Percentiles rank a stretch among this genome's conserved stretches.
phyloP scores from a whole-genome alignment of 2,113 vertebrate genomes.

The Montifringilla adamsi region DNA sequence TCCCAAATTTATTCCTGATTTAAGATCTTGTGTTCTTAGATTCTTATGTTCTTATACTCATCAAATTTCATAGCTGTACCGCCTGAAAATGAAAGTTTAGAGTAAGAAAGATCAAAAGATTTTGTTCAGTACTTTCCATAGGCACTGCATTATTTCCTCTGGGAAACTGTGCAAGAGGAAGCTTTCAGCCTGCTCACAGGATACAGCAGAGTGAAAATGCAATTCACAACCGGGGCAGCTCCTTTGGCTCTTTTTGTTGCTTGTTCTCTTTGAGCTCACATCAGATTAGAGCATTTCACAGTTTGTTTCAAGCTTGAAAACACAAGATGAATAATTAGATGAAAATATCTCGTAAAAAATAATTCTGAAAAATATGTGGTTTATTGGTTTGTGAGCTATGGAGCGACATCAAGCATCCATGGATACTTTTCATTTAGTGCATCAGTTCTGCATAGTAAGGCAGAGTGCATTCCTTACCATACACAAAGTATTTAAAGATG shows the following conservation, averaged over 20 bases:
- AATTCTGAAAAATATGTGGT: neutral
- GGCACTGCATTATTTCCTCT: constrained; percentile 1
- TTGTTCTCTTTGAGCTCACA: neutral
- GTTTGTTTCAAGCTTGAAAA: constrained; percentile 55
- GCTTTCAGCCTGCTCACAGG: neutral
- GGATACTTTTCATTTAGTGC: constrained; percentile 9
- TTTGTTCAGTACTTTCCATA: neutral
- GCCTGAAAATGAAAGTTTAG: constrained; percentile 5
- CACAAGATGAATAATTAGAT: constrained; percentile 32
- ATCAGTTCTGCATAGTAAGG: neutral
- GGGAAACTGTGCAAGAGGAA: neutral
- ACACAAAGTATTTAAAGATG: constrained; percentile 50
- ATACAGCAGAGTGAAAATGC: neutral
- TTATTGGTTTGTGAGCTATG: constrained; percentile 18
- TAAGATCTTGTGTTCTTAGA: neutral
- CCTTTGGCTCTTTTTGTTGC: neutral
- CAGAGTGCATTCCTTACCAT: neutral
- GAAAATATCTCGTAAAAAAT: constrained; percentile 37
- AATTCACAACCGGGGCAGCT: neutral
- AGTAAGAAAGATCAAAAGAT: constrained; percentile 6
- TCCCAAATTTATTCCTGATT: neutral
- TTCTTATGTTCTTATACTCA: neutral
- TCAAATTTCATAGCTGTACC: neutral
- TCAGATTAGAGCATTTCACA: neutral
- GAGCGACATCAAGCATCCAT: constrained; percentile 17